phyloP scores from a whole-genome alignment of 2,888 invertebrate genomes.

The Itoplectis maculator region DNA sequence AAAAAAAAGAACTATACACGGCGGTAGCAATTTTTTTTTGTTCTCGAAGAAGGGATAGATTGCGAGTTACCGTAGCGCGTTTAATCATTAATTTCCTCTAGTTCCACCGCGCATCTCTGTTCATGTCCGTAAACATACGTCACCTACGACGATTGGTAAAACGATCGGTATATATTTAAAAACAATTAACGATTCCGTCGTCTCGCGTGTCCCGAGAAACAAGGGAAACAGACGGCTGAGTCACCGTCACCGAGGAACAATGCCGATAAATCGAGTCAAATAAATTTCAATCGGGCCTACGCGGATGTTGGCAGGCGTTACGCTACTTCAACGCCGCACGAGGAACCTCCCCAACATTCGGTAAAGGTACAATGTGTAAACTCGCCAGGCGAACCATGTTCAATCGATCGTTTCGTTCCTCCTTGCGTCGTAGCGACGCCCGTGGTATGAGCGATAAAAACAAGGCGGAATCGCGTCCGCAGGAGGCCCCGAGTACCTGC shows the following conservation, averaged over 20 bases:
- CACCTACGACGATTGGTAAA: not conserved
- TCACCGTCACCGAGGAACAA: not conserved
- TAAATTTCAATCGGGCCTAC: slow-evolving; percentile 26
- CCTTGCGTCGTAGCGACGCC: slow-evolving; percentile 19
- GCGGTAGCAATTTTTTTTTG: slow-evolving; percentile 10
- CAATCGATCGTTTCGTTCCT: slow-evolving; percentile 60
- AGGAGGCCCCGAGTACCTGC: not conserved
- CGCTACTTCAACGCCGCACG: slow-evolving; percentile 11
- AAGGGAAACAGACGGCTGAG: not conserved
- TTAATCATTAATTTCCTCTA: not conserved
- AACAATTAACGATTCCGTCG: not conserved
- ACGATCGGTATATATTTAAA: not conserved
- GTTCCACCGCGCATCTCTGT: not conserved
- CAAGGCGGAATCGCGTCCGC: slow-evolving; percentile 2
- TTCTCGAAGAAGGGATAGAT: slow-evolving; percentile 58
- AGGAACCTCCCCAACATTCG: slow-evolving; percentile 23
- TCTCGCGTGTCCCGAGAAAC: slow-evolving; percentile 10
- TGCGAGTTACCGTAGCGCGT: slow-evolving; percentile 47
- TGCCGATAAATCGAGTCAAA: not conserved
- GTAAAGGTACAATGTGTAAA: slow-evolving; percentile 17
- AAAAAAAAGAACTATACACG: slow-evolving; percentile 9
- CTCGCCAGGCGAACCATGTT: slow-evolving; percentile 54
- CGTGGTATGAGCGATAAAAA: slow-evolving; percentile 4
- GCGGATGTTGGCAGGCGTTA: slow-evolving; percentile 3
- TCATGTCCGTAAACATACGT: not conserved